A percentile compares a stretch with the other conserved stretches of the same genome.
phyloP scores from a whole-genome alignment of 2,888 invertebrate genomes.

The Melieria crassipennis region DNA sequence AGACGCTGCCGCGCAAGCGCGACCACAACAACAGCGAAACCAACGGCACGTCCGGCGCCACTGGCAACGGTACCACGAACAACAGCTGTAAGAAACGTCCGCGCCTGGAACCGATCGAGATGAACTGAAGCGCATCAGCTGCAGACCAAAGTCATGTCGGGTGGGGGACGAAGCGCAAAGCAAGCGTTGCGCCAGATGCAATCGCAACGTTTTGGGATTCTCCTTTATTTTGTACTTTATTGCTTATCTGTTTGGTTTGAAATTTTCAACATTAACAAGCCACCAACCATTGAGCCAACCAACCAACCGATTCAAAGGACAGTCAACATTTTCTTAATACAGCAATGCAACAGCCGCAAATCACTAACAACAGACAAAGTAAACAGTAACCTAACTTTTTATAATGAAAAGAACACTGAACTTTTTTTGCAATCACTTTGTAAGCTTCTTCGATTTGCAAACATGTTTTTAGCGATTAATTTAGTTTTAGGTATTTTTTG shows the following conservation, averaged over 20 bases:
- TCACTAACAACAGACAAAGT: too few species aligned
- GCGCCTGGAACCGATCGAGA: constrained; percentile 57
- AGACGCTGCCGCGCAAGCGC: constrained; percentile 68
- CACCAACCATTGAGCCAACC: too few species aligned
- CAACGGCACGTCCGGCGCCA: constrained; percentile 38
- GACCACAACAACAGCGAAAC: constrained; percentile 50
- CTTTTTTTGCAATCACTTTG: too few species aligned
- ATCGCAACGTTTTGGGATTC: too few species aligned
- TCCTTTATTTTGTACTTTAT: background rate
- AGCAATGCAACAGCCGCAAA: too few species aligned
- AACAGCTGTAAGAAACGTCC: constrained; percentile 62
- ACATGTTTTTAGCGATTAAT: too few species aligned
- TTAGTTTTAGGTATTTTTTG: constrained; percentile 3
- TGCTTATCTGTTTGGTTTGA: constrained; percentile 23
- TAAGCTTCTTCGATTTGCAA: too few species aligned
- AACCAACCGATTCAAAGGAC: too few species aligned
- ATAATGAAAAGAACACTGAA: too few species aligned
- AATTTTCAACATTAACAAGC: background rate
- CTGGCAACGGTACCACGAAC: constrained; percentile 42
- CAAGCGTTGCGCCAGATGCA: background rate
- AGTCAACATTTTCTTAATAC: too few species aligned
- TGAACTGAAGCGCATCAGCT: constrained; percentile 47
- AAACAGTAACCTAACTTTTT: too few species aligned
- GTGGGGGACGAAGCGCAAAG: background rate
- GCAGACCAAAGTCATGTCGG: background rate